Evolutionary conservation across 2,888 invertebrate genomes (phyloP).

Genomic region (Stramonita haemastoma): DNA sequence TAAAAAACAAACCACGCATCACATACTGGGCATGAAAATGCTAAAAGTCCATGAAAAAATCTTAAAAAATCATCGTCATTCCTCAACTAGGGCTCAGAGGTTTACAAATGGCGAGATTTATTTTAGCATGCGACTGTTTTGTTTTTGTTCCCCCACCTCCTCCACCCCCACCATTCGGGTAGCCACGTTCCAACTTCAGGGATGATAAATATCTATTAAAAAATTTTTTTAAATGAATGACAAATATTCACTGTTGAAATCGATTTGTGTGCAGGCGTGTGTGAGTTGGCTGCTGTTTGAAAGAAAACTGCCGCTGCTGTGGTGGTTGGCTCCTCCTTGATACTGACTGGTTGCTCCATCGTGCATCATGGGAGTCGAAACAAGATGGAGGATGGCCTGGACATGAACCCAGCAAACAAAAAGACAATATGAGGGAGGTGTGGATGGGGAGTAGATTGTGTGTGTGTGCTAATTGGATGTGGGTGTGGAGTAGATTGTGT

Average conservation of each 20-base stretch:
- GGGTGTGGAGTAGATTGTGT: background rate
- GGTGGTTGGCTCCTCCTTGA: conserved; percentile 86
- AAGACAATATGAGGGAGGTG: conserved; percentile 10
- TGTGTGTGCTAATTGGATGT: background rate
- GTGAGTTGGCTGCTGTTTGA: conserved; percentile 85
- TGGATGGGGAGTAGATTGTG: background rate
- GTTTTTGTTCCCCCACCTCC: too few species aligned
- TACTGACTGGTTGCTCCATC: conserved; percentile 85
- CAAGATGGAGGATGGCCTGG: background rate
- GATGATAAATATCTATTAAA: too few species aligned
- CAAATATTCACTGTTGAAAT: background rate
- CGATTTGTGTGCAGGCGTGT: conserved; percentile 81
- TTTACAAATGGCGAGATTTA: too few species aligned
- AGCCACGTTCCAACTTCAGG: too few species aligned
- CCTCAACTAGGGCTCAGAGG: too few species aligned
- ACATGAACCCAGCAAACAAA: conserved; percentile 12
- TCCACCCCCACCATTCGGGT: too few species aligned
- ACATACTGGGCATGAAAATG: too few species aligned
- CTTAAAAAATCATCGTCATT: too few species aligned
- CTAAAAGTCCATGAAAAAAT: too few species aligned
- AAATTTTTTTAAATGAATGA: too few species aligned
- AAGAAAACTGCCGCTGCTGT: conserved; percentile 84
- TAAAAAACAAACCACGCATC: too few species aligned
- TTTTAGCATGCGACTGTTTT: too few species aligned
- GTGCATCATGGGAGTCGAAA: conserved; percentile 76